Evolutionary conservation across 1,140 invertebrate genomes (phyloP), one percentile per base, ranked within the genome.

Genomic region (Caerostris extrusa): DNA sequence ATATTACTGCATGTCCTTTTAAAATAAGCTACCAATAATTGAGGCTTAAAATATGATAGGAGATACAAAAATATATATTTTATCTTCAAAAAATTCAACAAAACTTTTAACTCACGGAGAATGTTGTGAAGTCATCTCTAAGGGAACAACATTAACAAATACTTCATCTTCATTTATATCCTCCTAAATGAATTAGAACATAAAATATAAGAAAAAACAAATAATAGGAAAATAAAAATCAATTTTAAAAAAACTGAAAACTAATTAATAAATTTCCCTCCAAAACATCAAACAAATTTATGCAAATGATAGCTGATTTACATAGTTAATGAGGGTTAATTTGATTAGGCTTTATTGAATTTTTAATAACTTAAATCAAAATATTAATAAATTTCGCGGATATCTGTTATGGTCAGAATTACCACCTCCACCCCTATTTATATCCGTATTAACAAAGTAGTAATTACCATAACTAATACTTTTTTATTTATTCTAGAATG

Each of bases 51-150:
- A 34, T 34, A 34, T 34, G 34, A 19, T 55, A 53, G 14, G 34
- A 1, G 34, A 34, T 34, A 34, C 34, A 34, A 34, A 1, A 34
- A 34, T 34, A 34, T 34, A 2, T 34, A 34, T 34, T 34, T 34
- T 34, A 34, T 34, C 34, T 34, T 34, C 34, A 34, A 34, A 34
- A n/a, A 34, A 34, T 34, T 34, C 34, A 34, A 34, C 34, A 34
- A 34, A 34, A 91, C 55, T 53, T 61, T 19, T 82, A 91, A 91
- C 90, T 91, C 34, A 91, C 90, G 90, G 90, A 7, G 90, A 60
- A 17, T 60, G 34, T 34, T 34, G 71, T 7, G 69, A 60, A 60
- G 90, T 71, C 90, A 91, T 91, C 53, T 91, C 90, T 60, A 91
- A 53, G 17, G 89, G 89, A 6, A 53, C 55, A 53, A 7, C 56